Evolutionary conservation across 2,888 invertebrate species (phyloP).

Genomic region (Cartodere bifasciata): DNA sequence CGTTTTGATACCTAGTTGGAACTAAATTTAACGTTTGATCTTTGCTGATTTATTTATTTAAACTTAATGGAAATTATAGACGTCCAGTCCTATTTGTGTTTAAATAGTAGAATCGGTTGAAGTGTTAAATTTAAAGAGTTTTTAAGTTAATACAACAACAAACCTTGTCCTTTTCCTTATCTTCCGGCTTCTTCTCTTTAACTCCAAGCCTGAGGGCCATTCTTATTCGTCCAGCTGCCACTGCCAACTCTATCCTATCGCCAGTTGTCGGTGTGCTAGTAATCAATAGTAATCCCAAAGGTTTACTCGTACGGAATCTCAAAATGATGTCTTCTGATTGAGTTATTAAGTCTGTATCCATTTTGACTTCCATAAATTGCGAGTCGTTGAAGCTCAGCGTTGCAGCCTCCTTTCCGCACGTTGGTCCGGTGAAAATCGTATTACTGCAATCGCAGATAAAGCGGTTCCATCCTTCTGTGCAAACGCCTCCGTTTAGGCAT

Average conservation of each 20-base stretch:
- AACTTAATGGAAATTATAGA: too few relatives aligned
- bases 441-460: slow-evolving; percentile 86
- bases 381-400: slow-evolving; percentile 81
- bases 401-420: slow-evolving; percentile 81
- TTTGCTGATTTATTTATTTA: too few relatives aligned
- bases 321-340: slow-evolving; percentile 84
- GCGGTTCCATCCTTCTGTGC: slow-evolving; percentile 91
- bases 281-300: slow-evolving; percentile 63
- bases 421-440: slow-evolving; percentile 79
- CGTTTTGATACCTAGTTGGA: too few relatives aligned
- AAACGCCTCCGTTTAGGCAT: slow-evolving; percentile 79
- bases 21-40: too few relatives aligned
- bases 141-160: too few relatives aligned
- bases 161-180: slow-evolving; percentile 34
- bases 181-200: slow-evolving; percentile 47
- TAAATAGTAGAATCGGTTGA: too few relatives aligned
- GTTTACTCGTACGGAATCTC: slow-evolving; percentile 71
- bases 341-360: slow-evolving; percentile 36
- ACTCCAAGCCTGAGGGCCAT: slow-evolving; percentile 70
- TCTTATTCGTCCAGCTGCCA: slow-evolving; percentile 72
- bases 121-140: too few relatives aligned
- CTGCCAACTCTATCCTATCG: slow-evolving; percentile 73
- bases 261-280: slow-evolving; percentile 68
- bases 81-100: too few relatives aligned
- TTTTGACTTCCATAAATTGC: slow-evolving; percentile 55